Percentiles rank a stretch among this genome's conserved stretches.
Conservation (phyloP, 2,888 invertebrate genomes). For the Antitype chi region DNA sequence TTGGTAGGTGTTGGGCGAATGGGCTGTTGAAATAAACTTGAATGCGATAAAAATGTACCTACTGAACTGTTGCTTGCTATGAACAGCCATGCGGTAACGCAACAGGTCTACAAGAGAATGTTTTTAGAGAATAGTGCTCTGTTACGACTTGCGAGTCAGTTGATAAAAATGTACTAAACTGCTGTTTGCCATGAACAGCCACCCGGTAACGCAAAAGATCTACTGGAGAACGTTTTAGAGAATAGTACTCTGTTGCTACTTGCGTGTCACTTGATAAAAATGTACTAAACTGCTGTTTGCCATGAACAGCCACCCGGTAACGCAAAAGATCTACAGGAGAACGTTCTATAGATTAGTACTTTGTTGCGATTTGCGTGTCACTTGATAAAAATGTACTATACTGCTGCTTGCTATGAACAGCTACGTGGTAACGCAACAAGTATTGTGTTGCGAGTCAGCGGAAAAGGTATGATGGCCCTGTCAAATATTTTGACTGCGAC, state of each 20-base stretch:
- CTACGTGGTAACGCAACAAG: too few species aligned
- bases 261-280: slow-evolving; percentile 33
- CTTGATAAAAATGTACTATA: slow-evolving; percentile 21
- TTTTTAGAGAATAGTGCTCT: neutral
- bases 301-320: slow-evolving; percentile 1
- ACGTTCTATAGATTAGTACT: neutral
- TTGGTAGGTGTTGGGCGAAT: slow-evolving; percentile 66
- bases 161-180: too few species aligned
- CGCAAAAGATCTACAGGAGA: neutral
- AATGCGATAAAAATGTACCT: slow-evolving; percentile 49
- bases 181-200: too few species aligned
- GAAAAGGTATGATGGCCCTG: neutral
- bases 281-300: slow-evolving; percentile 33
- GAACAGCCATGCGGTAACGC: neutral
- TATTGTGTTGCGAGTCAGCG: too few species aligned
- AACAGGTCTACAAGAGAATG: neutral
- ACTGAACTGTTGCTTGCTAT: slow-evolving; percentile 29
- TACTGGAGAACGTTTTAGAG: too few species aligned
- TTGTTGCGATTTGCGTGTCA: neutral
- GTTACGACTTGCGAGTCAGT: neutral
- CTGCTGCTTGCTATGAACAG: neutral
- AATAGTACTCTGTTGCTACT: too few species aligned
- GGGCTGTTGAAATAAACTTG: slow-evolving; percentile 63
- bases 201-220: too few species aligned
- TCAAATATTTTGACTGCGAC: neutral